Conservation (phyloP, 2,797 vertebrate species). For the Semotilus atromaculatus region DNA sequence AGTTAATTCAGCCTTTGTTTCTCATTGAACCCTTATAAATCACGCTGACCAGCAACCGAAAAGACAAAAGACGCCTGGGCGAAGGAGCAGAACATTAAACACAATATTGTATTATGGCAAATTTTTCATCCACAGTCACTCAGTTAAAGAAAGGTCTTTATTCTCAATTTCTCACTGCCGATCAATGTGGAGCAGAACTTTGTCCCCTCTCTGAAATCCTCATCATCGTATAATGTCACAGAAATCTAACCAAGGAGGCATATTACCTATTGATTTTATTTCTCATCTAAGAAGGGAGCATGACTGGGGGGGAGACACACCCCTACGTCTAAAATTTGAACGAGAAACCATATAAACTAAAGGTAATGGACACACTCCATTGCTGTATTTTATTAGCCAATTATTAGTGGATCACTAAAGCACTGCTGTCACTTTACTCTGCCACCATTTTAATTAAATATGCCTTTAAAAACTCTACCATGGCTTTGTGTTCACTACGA, state of each 20-base stretch:
- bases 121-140: slow-evolving; percentile 36
- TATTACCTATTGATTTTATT: slow-evolving; percentile 64
- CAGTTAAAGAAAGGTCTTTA: slow-evolving; percentile 44
- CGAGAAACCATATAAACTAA: slow-evolving; percentile 42
- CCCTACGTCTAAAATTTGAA: slow-evolving; percentile 19
- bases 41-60: slow-evolving; percentile 33
- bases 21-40: slow-evolving; percentile 28
- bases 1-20: slow-evolving; percentile 25
- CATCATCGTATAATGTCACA: slow-evolving; percentile 58
- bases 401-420: slow-evolving; percentile 27
- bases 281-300: slow-evolving; percentile 21
- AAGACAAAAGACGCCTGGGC: slow-evolving; percentile 33
- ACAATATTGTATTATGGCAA: slow-evolving; percentile 31
- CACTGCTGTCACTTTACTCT: slow-evolving; percentile 42
- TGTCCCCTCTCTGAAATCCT: slow-evolving; percentile 47
- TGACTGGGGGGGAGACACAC: too few relatives aligned
- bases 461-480: slow-evolving; percentile 54
- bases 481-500: slow-evolving; percentile 60
- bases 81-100: slow-evolving; percentile 50
- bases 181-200: slow-evolving; percentile 54
- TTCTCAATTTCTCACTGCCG: slow-evolving; percentile 44
- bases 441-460: slow-evolving; percentile 55
- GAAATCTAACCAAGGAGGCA: slow-evolving; percentile 49
- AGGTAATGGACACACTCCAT: slow-evolving; percentile 13
- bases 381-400: slow-evolving; percentile 36